Evolutionary conservation across 2,797 vertebrate species (phyloP), one percentile per base, ranked within the genome.

Genomic region (Uromys caudimaculatus): DNA sequence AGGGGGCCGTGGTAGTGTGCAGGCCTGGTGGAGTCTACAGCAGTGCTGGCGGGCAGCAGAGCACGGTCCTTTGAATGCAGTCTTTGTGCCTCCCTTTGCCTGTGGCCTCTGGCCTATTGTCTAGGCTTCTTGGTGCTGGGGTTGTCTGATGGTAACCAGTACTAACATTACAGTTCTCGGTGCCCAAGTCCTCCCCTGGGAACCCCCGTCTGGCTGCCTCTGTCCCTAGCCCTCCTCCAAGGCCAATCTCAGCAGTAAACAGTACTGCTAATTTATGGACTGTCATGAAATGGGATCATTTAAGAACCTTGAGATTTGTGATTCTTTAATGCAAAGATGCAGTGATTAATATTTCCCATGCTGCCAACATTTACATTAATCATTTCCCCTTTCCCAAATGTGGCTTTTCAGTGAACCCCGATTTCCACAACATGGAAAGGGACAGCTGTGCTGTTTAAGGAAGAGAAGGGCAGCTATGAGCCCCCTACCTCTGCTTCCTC

Each of bases 61-160:
- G 91, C 87, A 5, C 24, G 29, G 89, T 23, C 89, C 54, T 69
- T 62, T 97, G 92, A 98, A 98, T 96, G 94, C 93, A 12, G 95
- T 73, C 97, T 97, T 98, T 98, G 97, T 98, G 90, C 69, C 17
- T 96, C 35, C 58, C 87, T 35, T 95, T 56, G 78, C 92, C 95
- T 88, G 50, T 89, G 94, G 97, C 95, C 97, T 97, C 98, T 96
- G 96, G 96, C 97, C 93, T 93, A 96, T 97, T 98, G 97, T 97
- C 81, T 94, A 23, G 94, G 97, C 24, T 44, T 95, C 97, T 97
- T 69, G n/a, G 95, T 93, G 88, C 95, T 95, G 93, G 91, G 76
- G 67, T 96, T 97, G 97, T 98, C 97, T 98, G 98, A 98, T 98
- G 52, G 94, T 96, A 94, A 79, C 91, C 35, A 54, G 94, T 75